Evolutionary conservation across 2,888 invertebrate species (phyloP).

Genomic region (Deilephila porcellus): DNA sequence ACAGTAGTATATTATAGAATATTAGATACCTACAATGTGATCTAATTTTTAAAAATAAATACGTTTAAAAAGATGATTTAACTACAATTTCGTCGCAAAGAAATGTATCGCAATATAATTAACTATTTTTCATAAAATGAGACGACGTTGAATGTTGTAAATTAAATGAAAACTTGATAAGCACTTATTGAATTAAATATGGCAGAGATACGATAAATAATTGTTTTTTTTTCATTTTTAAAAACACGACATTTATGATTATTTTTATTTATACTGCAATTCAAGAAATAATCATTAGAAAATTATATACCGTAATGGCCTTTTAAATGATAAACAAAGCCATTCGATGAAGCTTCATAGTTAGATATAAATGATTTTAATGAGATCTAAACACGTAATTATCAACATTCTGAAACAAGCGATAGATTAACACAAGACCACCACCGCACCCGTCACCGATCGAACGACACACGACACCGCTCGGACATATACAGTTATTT

Average conservation of each 20-base stretch:
- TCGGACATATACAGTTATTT: slow-evolving; percentile 70
- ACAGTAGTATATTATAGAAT: background rate
- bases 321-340: background rate
- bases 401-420: slow-evolving; percentile 5
- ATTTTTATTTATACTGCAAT: background rate
- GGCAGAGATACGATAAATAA: too few relatives aligned
- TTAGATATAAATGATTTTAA: slow-evolving; percentile 1
- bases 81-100: slow-evolving; percentile 14
- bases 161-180: too few relatives aligned
- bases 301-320: background rate
- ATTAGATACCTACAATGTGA: background rate
- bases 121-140: background rate
- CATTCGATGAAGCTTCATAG: background rate
- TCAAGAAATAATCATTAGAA: background rate
- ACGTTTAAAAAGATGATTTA: background rate
- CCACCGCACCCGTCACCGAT: slow-evolving; percentile 49
- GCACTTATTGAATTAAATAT: too few relatives aligned
- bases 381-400: slow-evolving; percentile 18
- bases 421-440: slow-evolving; percentile 27
- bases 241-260: too few relatives aligned
- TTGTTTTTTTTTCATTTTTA: background rate
- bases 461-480: slow-evolving; percentile 51
- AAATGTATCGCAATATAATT: background rate
- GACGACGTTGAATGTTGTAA: background rate
- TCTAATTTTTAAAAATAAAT: background rate